phyloP scores from a whole-genome alignment of 2,888 invertebrate species.

The Acutogordius australiensis region DNA sequence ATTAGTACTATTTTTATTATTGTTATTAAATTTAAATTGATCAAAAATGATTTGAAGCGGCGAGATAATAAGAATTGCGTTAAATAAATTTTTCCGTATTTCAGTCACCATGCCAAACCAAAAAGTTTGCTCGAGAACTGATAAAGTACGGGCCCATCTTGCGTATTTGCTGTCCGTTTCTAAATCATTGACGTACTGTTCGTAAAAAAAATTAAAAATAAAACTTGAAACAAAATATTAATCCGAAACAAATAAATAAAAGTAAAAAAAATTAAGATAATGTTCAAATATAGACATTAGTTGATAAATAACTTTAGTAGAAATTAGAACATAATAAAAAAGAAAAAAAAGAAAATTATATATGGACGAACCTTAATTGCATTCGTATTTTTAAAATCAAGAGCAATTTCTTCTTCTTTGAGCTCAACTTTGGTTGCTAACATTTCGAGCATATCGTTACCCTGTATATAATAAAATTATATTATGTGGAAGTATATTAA shows the following conservation, averaged over 20 bases:
- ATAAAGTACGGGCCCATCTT: neutral
- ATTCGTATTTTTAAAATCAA: neutral
- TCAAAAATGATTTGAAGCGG: neutral
- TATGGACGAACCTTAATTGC: neutral
- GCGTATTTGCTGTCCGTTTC: neutral
- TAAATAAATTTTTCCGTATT: constrained; percentile 3
- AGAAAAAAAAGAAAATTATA: too few relatives aligned
- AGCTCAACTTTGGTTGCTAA: neutral
- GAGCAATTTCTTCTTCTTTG: constrained; percentile 9
- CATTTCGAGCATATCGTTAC: neutral
- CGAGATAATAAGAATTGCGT: neutral
- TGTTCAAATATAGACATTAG: too few relatives aligned
- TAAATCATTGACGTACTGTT: neutral
- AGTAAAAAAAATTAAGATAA: too few relatives aligned
- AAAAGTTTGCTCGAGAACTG: neutral
- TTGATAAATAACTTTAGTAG: too few relatives aligned
- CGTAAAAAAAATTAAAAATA: too few relatives aligned
- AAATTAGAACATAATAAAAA: too few relatives aligned
- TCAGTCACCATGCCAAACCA: constrained; percentile 8
- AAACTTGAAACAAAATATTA: too few relatives aligned
- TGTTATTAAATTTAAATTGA: too few relatives aligned
- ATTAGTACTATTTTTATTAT: neutral
- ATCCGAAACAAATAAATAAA: too few relatives aligned
- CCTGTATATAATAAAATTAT: neutral
- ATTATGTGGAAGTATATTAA: too few relatives aligned